Conservation (phyloP, 92 coral and sea anemone genomes). For the Desmophyllum pertusum region DNA sequence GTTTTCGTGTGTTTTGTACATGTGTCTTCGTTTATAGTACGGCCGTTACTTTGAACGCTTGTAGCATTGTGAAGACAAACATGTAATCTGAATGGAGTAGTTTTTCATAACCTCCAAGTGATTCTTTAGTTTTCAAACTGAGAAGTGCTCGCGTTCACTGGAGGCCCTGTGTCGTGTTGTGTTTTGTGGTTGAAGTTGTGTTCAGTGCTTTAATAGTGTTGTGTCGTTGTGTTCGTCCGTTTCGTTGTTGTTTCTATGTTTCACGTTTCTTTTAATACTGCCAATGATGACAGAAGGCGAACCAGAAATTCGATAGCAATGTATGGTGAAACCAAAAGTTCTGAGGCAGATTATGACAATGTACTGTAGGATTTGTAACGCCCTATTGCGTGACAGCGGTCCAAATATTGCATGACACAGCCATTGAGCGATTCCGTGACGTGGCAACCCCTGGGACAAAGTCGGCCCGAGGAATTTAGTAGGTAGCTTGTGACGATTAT, state of each 20-base stretch:
- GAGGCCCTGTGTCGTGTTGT: not conserved
- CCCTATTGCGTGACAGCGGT: too few relatives aligned
- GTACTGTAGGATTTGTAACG: too few relatives aligned
- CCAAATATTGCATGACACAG: too few relatives aligned
- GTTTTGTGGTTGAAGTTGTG: too few relatives aligned
- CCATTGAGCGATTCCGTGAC: too few relatives aligned
- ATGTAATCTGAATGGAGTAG: constrained; percentile 46
- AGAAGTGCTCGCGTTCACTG: constrained; percentile 63
- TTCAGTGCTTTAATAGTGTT: not conserved
- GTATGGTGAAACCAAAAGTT: constrained; percentile 12
- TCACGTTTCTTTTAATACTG: constrained; percentile 38
- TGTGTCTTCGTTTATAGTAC: not conserved
- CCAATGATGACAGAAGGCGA: constrained; percentile 90
- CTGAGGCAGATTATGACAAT: constrained; percentile 49
- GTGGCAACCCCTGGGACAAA: too few relatives aligned
- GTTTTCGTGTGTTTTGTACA: not conserved
- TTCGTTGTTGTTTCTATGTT: not conserved
- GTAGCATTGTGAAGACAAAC: constrained; percentile 68
- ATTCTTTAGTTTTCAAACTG: constrained; percentile 80
- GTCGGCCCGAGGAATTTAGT: too few relatives aligned
- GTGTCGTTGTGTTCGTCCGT: not conserved
- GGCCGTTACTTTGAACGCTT: constrained; percentile 52
- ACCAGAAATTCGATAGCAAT: constrained; percentile 52
- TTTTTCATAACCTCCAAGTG: constrained; percentile 47
- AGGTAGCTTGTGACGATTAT: too few relatives aligned